Base-by-base conservation (phyloP, 1,140 invertebrate species). In the Periplaneta americana region DNA sequence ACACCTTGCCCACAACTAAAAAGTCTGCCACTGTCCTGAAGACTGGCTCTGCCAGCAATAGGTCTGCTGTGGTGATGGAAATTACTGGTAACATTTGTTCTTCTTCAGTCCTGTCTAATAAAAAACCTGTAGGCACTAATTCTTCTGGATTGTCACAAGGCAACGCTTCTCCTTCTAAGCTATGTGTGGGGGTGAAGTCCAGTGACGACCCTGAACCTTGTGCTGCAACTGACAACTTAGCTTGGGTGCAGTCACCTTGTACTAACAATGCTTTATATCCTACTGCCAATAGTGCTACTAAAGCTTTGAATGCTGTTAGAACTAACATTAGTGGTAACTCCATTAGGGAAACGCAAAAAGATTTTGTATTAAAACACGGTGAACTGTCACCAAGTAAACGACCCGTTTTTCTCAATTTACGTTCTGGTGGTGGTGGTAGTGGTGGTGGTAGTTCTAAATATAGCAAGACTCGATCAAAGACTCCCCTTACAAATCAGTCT, bases 401-500 rank as follows among this genome's bases (percentile, higher is more conserved):
- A 28, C 79, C 79, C 18, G 36, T 34, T 34, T 80, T 80, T 74
- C 39, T 80, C n/a, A 80, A 80, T 35, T 39, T 80, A n/a, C 32
- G 31, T 36, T 80, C 79, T 32, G 48, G 37, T 48, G 22, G n/a
- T 34, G 34, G 79, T 39, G 48, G 37, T 36, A n/a, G 48, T 48
- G 39, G 39, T 48, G 37, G 37, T n/a, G 22, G 78, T 31, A 66
- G 9, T 28, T 28, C 34, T 28, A 78, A 78, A 78, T 28, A 78
- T 28, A 11, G 34, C 9, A 34, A 39, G 31, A 66, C 10, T 31
- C 79, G 31, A 0, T 80, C 32, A 28, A 80, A 80, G 37, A 28
- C 48, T 18, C 78, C 78, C 33, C 32, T 81, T 22, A 76, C 75
- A 79, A 89, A 88, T 85, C 86, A 88, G 31, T 90, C 89, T 22